A percentile compares a stretch with the other conserved stretches of the same genome.
These are phyloP conservation scores for Chrysolina haemoptera DNA, from an alignment of 2,888 invertebrate species.

Conservation along the genomic window DNA sequence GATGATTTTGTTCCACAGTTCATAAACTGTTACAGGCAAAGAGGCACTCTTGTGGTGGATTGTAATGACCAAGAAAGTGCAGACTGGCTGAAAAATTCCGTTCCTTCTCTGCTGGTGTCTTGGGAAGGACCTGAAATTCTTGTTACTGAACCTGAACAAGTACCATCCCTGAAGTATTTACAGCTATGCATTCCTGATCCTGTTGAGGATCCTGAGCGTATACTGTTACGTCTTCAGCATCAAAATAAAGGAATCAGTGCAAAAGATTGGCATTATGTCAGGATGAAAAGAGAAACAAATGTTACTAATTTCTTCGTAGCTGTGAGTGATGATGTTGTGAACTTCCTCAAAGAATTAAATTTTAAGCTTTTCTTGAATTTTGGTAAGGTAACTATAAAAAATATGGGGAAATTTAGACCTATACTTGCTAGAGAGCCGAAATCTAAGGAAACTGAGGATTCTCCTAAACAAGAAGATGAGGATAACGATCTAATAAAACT, in stretches of 20 bases:
- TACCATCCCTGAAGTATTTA: constrained; percentile 36
- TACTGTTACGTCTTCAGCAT: constrained; percentile 34
- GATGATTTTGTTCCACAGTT: constrained; percentile 41
- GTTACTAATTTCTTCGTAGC: constrained; percentile 35
- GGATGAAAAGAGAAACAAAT: constrained; percentile 32
- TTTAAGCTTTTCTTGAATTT: constrained; percentile 40
- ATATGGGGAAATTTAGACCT: constrained; percentile 38
- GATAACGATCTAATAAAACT: neutral
- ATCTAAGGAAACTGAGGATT: neutral
- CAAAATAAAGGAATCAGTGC: constrained; percentile 41
- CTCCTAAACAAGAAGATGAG: neutral
- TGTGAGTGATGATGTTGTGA: constrained; percentile 33
- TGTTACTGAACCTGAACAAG: constrained; percentile 28
- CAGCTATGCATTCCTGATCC: constrained; percentile 37
- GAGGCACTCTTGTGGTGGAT: constrained; percentile 35
- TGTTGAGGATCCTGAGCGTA: constrained; percentile 34
- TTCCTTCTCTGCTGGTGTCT: constrained; percentile 24
- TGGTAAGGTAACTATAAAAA: constrained; percentile 34
- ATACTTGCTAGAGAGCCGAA: neutral
- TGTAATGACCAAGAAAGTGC: constrained; percentile 39
- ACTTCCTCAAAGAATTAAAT: constrained; percentile 32
- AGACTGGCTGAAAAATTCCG: constrained; percentile 37
- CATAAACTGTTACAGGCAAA: constrained; percentile 31
- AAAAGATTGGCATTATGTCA: constrained; percentile 38
- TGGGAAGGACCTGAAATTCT: constrained; percentile 36